phyloP scores from a whole-genome alignment of 2,113 vertebrate species.

The Aspidoscelis tigris region DNA sequence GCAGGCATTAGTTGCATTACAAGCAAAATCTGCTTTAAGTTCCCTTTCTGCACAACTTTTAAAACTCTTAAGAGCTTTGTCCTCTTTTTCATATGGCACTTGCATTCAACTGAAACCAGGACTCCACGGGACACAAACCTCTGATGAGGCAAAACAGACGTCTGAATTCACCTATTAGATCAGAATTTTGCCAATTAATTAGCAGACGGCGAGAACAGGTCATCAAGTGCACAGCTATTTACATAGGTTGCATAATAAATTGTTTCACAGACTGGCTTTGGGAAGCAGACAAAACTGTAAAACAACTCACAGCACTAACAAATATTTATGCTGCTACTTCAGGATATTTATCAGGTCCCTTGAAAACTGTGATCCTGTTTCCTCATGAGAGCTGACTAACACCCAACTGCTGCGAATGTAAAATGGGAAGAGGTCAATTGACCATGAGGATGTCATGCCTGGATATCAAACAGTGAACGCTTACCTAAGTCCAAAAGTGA shows the following conservation, averaged over 20 bases:
- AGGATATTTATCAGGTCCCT: not conserved
- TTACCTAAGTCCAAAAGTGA: not conserved
- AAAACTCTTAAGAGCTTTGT: no score
- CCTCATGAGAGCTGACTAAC: not conserved
- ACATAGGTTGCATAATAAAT: not conserved
- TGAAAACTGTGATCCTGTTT: not conserved
- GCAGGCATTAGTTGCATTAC: no score
- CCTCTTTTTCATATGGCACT: no score
- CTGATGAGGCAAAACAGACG: no score
- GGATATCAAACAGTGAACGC: not conserved
- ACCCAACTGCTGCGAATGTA: not conserved
- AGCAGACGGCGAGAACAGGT: not conserved
- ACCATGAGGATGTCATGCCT: not conserved
- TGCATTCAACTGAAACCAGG: no score
- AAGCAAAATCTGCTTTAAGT: no score
- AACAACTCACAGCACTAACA: not conserved
- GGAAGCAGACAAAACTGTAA: not conserved
- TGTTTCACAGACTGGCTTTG: not conserved
- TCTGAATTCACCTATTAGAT: no score
- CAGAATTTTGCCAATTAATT: no score
- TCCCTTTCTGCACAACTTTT: no score
- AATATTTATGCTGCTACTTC: no score
- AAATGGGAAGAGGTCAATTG: not conserved
- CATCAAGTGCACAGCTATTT: not conserved
- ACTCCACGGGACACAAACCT: no score